These are phyloP conservation scores for Julus scanicus DNA, from an alignment of 2,888 invertebrate species.

Conservation along the genomic window DNA sequence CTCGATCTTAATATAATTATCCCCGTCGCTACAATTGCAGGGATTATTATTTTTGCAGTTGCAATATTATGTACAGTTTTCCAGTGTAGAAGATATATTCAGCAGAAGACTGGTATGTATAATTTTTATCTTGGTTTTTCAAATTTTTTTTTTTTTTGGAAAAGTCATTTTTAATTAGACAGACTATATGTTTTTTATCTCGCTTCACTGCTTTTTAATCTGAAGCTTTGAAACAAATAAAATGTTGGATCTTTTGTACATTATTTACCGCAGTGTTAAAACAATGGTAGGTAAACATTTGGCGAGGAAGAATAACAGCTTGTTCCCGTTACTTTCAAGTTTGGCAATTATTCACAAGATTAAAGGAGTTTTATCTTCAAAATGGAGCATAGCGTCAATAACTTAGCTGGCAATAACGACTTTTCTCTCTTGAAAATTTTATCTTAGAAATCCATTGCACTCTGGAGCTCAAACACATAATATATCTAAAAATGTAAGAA, in stretches of 20 bases:
- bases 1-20: slow-evolving; percentile 56
- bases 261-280: slow-evolving; percentile 35
- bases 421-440: too few species aligned
- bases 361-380: slow-evolving; percentile 25
- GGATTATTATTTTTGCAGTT: slow-evolving; percentile 53
- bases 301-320: slow-evolving; percentile 16
- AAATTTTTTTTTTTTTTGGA: not conserved
- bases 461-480: too few species aligned
- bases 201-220: slow-evolving; percentile 21
- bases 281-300: slow-evolving; percentile 17
- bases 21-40: slow-evolving; percentile 55
- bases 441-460: too few species aligned
- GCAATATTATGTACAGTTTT: slow-evolving; percentile 49
- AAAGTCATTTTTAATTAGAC: slow-evolving; percentile 37
- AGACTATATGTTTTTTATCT: not conserved
- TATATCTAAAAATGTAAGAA: too few species aligned
- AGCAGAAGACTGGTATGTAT: slow-evolving; percentile 48
- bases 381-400: not conserved
- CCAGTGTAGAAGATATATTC: slow-evolving; percentile 54
- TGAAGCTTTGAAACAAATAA: not conserved
- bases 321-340: not conserved
- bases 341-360: slow-evolving; percentile 17
- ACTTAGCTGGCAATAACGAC: not conserved
- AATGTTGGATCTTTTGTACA: not conserved
- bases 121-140: not conserved